Base-by-base conservation (phyloP, 2,888 invertebrate genomes). In the Furcula furcula region DNA sequence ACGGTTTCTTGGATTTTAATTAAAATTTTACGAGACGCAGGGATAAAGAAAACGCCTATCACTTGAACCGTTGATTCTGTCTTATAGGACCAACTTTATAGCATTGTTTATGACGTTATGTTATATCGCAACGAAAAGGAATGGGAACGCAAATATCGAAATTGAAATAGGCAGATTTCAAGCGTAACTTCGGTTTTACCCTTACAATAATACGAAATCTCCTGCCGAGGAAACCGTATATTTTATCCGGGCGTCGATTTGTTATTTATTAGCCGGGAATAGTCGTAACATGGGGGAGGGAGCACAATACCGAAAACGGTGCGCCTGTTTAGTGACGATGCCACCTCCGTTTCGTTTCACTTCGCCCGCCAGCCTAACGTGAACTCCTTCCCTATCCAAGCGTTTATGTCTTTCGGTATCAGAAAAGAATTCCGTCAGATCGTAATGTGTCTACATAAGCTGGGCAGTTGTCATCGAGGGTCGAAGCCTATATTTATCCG, bases 251-350 rank as follows among this genome's bases (percentile, higher is more conserved):
- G 79, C 79, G 80, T 82, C 84, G 86, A 86, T 87, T 86, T 87
- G 86, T 87, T 86, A 87, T 87, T 87, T 86, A 86, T 86, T 87
- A 86, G 85, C 72, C 69, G 76, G 75, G 82, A 82, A 85, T 82
- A 84, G 85, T 83, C 77, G 84, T 82, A 82, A 80, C 78, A 82
- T 76, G 73, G 79, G 64, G 78, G 78, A 65, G 76, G 66, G 74
- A 73, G 71, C 67, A 82, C 80, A 83, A 81, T 81, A 77, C 76
- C 76, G 75, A 77, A 82, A 83, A 80, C 74, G 80, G 81, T 83
- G 77, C 75, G 76, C 77, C 79, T 85, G 78, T 82, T 85, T 84
- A 83, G 83, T 75, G 73, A 73, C 77, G 76, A 75, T 74, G 77
- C 77, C 74, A 77, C 77, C 74, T 74, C 70, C 76, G 75, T 76